Evolutionary conservation across 2,113 vertebrate genomes (phyloP).

Genomic region (Rhinogobius similis): DNA sequence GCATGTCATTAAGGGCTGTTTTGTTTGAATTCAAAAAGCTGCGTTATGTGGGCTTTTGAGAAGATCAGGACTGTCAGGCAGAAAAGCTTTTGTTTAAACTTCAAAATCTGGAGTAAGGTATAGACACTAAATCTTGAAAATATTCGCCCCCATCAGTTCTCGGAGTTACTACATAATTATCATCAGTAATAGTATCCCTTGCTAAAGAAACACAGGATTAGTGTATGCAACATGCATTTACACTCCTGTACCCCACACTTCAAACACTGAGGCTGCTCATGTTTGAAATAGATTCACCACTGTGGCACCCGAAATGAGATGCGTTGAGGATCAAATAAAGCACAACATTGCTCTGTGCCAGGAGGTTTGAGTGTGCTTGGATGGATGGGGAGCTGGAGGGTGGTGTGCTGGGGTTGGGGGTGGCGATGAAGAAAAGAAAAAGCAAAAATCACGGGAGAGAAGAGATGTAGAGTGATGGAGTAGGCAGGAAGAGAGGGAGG

Average conservation of each 20-base stretch:
- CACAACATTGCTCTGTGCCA: constrained; percentile 33
- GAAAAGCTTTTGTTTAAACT: constrained; percentile 14
- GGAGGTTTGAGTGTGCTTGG: constrained; percentile 31
- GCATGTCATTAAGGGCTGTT: constrained; percentile 5
- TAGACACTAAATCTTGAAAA: constrained; percentile 41
- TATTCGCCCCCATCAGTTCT: constrained; percentile 31
- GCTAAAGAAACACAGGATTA: constrained; percentile 54
- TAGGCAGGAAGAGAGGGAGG: constrained; percentile 30
- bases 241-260: constrained; percentile 28
- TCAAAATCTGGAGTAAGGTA: constrained; percentile 14
- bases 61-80: constrained; percentile 11
- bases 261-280: constrained; percentile 21
- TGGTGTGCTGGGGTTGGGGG: background rate
- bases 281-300: constrained; percentile 55
- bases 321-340: constrained; percentile 54
- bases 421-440: constrained; percentile 29
- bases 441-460: constrained; percentile 11
- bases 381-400: constrained; percentile 28
- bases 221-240: constrained; percentile 49
- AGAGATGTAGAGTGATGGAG: constrained; percentile 36
- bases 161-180: constrained; percentile 49
- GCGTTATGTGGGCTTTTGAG: background rate
- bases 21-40: background rate
- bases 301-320: constrained; percentile 52
- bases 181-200: constrained; percentile 58